Percentiles rank a stretch among this genome's conserved stretches.
phyloP scores from a whole-genome alignment of 2,797 vertebrate genomes.

The Artibeus jamaicensis region DNA sequence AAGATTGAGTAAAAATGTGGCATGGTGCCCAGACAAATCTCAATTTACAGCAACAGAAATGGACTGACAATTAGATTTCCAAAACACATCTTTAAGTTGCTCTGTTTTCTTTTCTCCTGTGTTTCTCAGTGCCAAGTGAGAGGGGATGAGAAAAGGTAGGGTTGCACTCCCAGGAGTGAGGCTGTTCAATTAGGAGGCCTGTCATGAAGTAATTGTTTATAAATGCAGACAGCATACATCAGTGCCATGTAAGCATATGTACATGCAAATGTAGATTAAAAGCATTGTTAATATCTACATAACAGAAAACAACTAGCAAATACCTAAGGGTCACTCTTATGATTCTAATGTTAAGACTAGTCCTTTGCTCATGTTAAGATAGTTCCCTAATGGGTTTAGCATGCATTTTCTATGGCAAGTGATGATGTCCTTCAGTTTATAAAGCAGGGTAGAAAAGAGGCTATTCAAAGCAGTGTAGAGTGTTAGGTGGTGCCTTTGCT shows the following conservation, averaged over 20 bases:
- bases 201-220: background rate
- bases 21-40: conserved; percentile 57
- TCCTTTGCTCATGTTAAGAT: background rate
- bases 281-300: background rate
- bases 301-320: conserved; percentile 39
- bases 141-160: background rate
- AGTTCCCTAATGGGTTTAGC: background rate
- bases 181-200: background rate
- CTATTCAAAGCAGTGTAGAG: background rate
- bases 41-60: conserved; percentile 40
- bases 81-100: conserved; percentile 15
- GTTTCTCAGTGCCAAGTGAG: background rate
- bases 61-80: conserved; percentile 48
- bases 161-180: background rate
- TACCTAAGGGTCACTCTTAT: background rate
- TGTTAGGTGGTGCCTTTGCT: background rate
- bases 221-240: conserved; percentile 13
- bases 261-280: conserved; percentile 37
- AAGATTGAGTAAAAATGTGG: conserved; percentile 45
- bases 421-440: background rate
- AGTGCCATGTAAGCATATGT: background rate
- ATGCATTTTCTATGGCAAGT: background rate
- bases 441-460: background rate
- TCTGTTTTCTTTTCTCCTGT: background rate
- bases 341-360: conserved; percentile 27